These are phyloP conservation scores for Conus betulinus DNA, from an alignment of 1,140 invertebrate species.

Conservation along the genomic window DNA sequence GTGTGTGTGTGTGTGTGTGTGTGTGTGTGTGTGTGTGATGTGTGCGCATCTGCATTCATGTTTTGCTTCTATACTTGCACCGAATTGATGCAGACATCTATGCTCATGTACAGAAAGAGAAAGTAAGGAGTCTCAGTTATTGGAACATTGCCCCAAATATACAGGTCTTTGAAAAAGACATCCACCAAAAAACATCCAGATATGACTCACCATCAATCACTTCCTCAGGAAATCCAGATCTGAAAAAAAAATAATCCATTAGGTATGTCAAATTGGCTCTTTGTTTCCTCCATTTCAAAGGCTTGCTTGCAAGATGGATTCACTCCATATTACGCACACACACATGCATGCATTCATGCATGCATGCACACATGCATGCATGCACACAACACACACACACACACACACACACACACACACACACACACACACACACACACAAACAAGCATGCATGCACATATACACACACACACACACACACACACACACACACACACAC, in stretches of 20 bases:
- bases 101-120: no score
- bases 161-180: no score
- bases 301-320: no score
- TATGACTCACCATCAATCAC: slow-evolving; percentile 68
- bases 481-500: neutral
- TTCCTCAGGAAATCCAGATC: slow-evolving; percentile 72
- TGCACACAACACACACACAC: neutral
- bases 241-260: slow-evolving; percentile 40
- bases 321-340: no score
- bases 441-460: neutral
- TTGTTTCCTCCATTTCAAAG: no score
- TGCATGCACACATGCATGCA: no score
- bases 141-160: no score
- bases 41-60: neutral
- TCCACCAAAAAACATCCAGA: no score
- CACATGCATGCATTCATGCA: no score
- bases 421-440: slow-evolving; percentile 3
- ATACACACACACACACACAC: neutral
- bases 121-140: no score
- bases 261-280: neutral
- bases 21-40: neutral
- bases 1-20: neutral
- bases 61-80: neutral
- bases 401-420: neutral
- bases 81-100: no score